These are phyloP conservation scores for Gallinago stenura DNA, from an alignment of 2,797 vertebrate species.

Conservation along the genomic window DNA sequence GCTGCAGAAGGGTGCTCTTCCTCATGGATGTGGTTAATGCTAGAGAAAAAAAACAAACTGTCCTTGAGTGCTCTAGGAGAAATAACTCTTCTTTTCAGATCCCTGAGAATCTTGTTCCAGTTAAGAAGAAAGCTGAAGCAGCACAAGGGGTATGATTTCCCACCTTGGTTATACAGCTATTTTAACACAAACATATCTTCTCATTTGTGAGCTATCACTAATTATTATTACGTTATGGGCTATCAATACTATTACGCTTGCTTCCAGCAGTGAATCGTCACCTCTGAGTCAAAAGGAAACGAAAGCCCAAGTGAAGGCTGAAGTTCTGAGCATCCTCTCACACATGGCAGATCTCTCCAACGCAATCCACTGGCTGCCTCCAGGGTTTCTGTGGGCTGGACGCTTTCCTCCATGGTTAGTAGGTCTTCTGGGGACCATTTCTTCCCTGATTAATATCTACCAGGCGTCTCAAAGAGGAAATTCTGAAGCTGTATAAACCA, in stretches of 20 bases:
- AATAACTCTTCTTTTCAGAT: constrained; percentile 76
- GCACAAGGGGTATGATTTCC: too few species aligned
- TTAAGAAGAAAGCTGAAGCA: too few species aligned
- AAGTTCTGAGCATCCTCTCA: constrained; percentile 83
- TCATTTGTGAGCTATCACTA: not conserved
- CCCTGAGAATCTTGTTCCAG: constrained; percentile 81
- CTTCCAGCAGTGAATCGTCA: constrained; percentile 39
- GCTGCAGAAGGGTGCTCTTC: not conserved
- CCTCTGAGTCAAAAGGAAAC: constrained; percentile 40
- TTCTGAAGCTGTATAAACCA: not conserved
- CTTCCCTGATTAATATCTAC: constrained; percentile 89
- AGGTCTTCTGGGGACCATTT: constrained; percentile 91
- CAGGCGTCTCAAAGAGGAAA: constrained; percentile 72
- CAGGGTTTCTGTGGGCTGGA: constrained; percentile 91
- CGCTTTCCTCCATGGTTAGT: constrained; percentile 90
- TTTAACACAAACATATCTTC: too few species aligned
- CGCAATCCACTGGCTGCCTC: constrained; percentile 93
- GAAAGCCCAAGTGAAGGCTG: constrained; percentile 75
- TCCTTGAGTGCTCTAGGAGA: not conserved
- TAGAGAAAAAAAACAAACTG: not conserved
- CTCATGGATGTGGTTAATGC: accelerated
- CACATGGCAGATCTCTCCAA: constrained; percentile 88
- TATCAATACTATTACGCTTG: not conserved
- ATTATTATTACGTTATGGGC: not conserved
- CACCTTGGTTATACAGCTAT: too few species aligned